These are phyloP conservation scores for Lamprotornis superbus DNA, from an alignment of 2,113 vertebrate genomes.

Conservation along the genomic window DNA sequence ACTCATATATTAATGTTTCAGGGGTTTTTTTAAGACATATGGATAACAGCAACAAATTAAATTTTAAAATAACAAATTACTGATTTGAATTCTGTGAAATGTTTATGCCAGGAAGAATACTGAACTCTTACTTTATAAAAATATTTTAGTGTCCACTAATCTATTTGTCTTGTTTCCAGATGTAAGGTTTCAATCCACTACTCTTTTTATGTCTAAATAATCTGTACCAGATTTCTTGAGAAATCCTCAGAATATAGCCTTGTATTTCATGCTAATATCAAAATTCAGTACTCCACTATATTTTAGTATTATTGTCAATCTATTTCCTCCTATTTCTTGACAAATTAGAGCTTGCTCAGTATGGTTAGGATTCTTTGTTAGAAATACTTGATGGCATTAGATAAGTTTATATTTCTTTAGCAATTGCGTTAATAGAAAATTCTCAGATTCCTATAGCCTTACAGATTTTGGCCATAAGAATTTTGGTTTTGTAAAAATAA, in stretches of 20 bases:
- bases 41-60: background rate
- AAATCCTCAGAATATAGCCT: background rate
- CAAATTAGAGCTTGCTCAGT: background rate
- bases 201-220: background rate
- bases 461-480: background rate
- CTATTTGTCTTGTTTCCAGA: background rate
- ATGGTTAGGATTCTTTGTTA: background rate
- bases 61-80: background rate
- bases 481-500: background rate
- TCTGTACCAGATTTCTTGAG: background rate
- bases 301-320: background rate
- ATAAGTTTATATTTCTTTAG: background rate
- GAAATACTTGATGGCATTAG: background rate
- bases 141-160: background rate
- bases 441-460: background rate
- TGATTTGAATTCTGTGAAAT: background rate
- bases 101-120: background rate
- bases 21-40: rapidly evolving
- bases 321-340: background rate
- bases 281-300: background rate
- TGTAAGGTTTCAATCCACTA: background rate
- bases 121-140: background rate
- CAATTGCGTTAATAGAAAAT: background rate
- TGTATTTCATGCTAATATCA: background rate
- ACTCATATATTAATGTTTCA: background rate